Conservation (phyloP, 2,888 invertebrate genomes). For the Chrysotoxum bicinctum region DNA sequence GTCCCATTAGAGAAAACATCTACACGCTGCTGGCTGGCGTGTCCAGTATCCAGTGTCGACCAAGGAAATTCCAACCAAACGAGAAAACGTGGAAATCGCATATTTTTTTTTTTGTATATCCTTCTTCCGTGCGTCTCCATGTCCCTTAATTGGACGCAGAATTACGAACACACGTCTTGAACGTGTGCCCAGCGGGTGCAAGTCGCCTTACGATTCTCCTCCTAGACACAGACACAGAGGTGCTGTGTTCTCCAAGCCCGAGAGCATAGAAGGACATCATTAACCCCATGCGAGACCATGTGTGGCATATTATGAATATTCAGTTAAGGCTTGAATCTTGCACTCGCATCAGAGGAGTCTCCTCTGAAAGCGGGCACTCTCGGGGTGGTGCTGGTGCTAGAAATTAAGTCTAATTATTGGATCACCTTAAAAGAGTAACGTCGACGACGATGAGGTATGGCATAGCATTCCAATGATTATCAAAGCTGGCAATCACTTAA, state of each 20-base stretch:
- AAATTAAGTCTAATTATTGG: constrained; percentile 71
- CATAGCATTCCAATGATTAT: constrained; percentile 64
- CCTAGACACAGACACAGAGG: constrained; percentile 14
- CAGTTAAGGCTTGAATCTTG: constrained; percentile 32
- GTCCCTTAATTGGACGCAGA: constrained; percentile 38
- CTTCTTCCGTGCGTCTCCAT: background rate
- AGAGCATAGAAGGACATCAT: constrained; percentile 52
- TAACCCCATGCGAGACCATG: constrained; percentile 57
- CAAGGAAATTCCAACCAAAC: constrained; percentile 61
- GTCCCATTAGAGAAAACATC: constrained; percentile 45
- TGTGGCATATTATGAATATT: constrained; percentile 66
- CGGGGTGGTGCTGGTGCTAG: constrained; percentile 27
- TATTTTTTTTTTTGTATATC: background rate
- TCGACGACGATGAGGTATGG: constrained; percentile 59
- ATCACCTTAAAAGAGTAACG: constrained; percentile 61
- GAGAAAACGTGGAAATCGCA: constrained; percentile 43
- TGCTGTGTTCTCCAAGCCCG: constrained; percentile 12
- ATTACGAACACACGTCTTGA: constrained; percentile 35
- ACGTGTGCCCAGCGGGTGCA: constrained; percentile 51
- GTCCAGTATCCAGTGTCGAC: constrained; percentile 1
- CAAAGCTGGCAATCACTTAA: constrained; percentile 61
- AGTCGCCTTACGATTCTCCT: background rate
- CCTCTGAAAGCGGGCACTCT: constrained; percentile 6
- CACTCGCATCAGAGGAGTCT: constrained; percentile 4
- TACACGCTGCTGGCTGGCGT: constrained; percentile 1